Evolutionary conservation across 2,797 vertebrate species (phyloP).

Genomic region (Paratrypauchen microcephalus): DNA sequence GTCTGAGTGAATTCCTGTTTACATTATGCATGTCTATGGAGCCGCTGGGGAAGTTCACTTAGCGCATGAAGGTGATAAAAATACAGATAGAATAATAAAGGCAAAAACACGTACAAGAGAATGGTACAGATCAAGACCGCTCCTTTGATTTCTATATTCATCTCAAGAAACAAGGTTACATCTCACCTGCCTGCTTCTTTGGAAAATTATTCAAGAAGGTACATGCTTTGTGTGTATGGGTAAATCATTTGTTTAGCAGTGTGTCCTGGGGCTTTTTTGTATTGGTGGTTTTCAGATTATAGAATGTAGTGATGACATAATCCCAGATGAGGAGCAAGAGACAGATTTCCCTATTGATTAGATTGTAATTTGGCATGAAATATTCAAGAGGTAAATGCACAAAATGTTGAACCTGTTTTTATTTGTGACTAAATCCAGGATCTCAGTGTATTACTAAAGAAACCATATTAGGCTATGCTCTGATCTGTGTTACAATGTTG

Average conservation of each 20-base stretch:
- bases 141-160: constrained; percentile 32
- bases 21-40: constrained; percentile 6
- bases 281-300: neutral
- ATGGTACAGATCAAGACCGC: constrained; percentile 9
- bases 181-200: constrained; percentile 23
- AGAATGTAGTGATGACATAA: too few species aligned
- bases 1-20: neutral
- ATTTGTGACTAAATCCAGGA: too few species aligned
- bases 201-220: neutral
- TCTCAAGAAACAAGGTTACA: constrained; percentile 39
- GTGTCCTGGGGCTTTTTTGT: neutral
- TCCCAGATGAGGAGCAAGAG: too few species aligned
- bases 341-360: too few species aligned
- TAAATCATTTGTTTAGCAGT: neutral
- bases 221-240: neutral
- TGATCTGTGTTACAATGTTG: too few species aligned
- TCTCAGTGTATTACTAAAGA: too few species aligned
- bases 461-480: too few species aligned
- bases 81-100: constrained; percentile 60
- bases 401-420: too few species aligned
- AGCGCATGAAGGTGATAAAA: constrained; percentile 60
- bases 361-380: too few species aligned
- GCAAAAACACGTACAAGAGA: constrained; percentile 28
- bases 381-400: too few species aligned
- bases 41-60: constrained; percentile 43